Base-by-base conservation (phyloP, 2,797 vertebrate genomes). In the Myotis myotis region DNA sequence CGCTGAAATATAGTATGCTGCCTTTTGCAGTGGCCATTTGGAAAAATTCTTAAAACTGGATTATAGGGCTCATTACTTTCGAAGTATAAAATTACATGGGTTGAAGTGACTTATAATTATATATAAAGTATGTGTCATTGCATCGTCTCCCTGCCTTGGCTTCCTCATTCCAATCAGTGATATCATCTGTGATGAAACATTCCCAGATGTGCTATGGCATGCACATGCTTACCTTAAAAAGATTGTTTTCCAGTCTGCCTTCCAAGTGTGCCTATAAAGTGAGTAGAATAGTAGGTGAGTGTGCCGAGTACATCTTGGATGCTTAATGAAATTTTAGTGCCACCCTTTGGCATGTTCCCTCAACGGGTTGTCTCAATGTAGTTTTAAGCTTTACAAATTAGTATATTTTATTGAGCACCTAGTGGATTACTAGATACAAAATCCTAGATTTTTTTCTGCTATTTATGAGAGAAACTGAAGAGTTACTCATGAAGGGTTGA, bases 81-180 rank as follows among this genome's bases (percentile, higher is more conserved):
- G 91, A 97, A 96, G 95, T 97, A 80, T 62, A 89, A 93, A 95
- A 91, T 96, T 74, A 92, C 64, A 91, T 53, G 74, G 91, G 25
- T 53, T 89, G 60, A 86, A 95, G 95, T 49, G 20, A 84, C 79
- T 55, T 78, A 55, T 97, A 97, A 97, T 97, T 97, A 97, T 70
- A 96, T 64, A 81, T 83, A 93, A 96, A 97, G 70, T 92, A 92
- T 82, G 82, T 89, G 84, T 96, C 95, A 86, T 53, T 92, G 88
- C 71, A 88, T 71, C 79, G 80, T 80, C 53, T 84, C 25, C 88
- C 55, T 87, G 85, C 71, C 41, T 15, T 78, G 88, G 66, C 87
- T 97, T 96, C 88, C 86, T 96, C 96, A 91, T 76, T 71, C 76
- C 28, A 44, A 22, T 74, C 79, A 91, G 17, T 95, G 86, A 94